A percentile compares a stretch with the other conserved stretches of the same genome.
phyloP scores from a whole-genome alignment of 2,797 vertebrate genomes.

The Karalla daura region DNA sequence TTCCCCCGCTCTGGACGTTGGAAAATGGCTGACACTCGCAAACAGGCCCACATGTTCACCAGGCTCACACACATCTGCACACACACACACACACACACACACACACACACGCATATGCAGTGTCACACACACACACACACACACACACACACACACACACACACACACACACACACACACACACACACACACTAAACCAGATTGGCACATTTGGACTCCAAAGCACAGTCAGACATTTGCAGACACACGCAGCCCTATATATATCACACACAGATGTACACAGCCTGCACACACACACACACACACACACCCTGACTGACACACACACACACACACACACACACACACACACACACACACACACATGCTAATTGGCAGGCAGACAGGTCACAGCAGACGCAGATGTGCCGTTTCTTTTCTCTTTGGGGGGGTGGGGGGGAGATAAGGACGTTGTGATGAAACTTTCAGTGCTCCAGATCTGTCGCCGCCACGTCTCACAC shows the following conservation, averaged over 20 bases:
- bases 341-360: constrained; percentile 25
- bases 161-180: neutral
- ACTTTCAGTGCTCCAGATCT: constrained; percentile 85
- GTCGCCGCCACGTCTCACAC: constrained; percentile 69
- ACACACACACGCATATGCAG: neutral
- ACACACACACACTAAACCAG: neutral
- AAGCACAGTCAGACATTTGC: neutral
- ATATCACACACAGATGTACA: constrained; percentile 11
- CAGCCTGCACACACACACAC: neutral
- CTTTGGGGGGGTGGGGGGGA: constrained; percentile 47
- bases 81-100: neutral
- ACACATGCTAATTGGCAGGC: constrained; percentile 58
- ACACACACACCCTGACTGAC: constrained; percentile 54
- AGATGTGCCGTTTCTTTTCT: constrained; percentile 44
- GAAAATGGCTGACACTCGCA: constrained; percentile 52
- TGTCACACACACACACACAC: too few species aligned
- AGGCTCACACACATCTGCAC: constrained; percentile 24
- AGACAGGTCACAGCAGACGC: constrained; percentile 52
- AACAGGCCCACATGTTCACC: constrained; percentile 52
- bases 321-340: constrained; percentile 36
- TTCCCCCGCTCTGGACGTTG: neutral
- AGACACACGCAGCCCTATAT: neutral
- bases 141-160: constrained; percentile 10
- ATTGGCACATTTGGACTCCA: constrained; percentile 19
- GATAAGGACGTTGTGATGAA: constrained; percentile 77